These are phyloP conservation scores for Vespertilio murinus DNA, from an alignment of 2,797 vertebrate genomes.

Conservation along the genomic window DNA sequence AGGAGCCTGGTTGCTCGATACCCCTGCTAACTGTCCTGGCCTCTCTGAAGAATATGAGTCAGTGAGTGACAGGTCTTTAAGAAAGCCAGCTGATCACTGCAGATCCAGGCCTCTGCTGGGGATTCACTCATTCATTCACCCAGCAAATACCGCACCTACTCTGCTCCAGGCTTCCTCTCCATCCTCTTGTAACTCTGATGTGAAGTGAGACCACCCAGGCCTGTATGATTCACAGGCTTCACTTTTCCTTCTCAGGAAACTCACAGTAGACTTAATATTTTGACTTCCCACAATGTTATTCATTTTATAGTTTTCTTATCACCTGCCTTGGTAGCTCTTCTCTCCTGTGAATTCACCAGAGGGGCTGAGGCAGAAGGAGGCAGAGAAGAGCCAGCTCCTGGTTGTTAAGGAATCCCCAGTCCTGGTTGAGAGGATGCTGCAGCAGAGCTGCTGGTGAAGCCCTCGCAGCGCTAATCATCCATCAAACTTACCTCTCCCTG, in stretches of 20 bases:
- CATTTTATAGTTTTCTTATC: neutral
- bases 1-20: neutral
- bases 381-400: neutral
- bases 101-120: neutral
- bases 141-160: neutral
- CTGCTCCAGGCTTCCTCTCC: neutral
- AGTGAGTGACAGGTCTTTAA: neutral
- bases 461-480: neutral
- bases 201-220: neutral
- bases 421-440: neutral
- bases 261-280: neutral
- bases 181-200: no score
- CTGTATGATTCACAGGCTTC: neutral
- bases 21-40: neutral
- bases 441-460: neutral
- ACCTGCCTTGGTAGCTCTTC: neutral
- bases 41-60: slow-evolving; percentile 15
- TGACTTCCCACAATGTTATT: neutral
- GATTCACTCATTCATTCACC: neutral
- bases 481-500: neutral
- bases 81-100: neutral
- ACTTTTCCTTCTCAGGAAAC: neutral
- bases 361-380: neutral
- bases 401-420: neutral
- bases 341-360: neutral